A percentile compares a stretch with the other conserved stretches of the same genome.
phyloP scores from a whole-genome alignment of 2,797 vertebrate genomes.

The Apogon talboti region DNA sequence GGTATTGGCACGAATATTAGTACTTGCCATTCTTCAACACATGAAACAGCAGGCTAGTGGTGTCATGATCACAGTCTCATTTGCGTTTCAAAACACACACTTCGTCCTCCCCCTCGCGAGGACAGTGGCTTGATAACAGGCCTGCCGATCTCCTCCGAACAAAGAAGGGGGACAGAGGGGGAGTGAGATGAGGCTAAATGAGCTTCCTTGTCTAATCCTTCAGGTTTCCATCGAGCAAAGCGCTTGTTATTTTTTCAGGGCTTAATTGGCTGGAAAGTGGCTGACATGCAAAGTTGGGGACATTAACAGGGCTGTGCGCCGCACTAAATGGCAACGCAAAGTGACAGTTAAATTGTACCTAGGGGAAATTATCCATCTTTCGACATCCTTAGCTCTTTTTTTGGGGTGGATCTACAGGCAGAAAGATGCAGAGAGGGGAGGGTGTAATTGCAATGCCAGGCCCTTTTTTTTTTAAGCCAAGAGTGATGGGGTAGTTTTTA shows the following conservation, averaged over 20 bases:
- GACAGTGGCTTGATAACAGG: slow-evolving; percentile 95
- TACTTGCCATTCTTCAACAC: slow-evolving; percentile 37
- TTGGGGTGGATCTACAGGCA: slow-evolving; percentile 52
- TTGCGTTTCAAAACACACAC: slow-evolving; percentile 60
- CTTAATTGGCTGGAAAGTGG: slow-evolving; percentile 99
- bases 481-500: slow-evolving; percentile 82
- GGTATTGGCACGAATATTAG: slow-evolving; percentile 17
- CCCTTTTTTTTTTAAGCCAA: slow-evolving; percentile 82
- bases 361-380: slow-evolving; percentile 99
- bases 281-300: slow-evolving; percentile 99
- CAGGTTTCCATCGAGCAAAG: slow-evolving; percentile 95
- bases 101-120: slow-evolving; percentile 77
- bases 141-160: slow-evolving; percentile 93
- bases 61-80: slow-evolving; percentile 69
- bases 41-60: slow-evolving; percentile 51
- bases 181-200: slow-evolving; percentile 83
- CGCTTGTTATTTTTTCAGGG: slow-evolving; percentile 90
- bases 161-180: slow-evolving; percentile 88
- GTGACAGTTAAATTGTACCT: slow-evolving; percentile 99
- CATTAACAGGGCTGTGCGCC: slow-evolving; percentile 92
- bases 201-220: slow-evolving; percentile 99
- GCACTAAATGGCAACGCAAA: slow-evolving; percentile 97
- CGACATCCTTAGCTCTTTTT: slow-evolving; percentile 96
- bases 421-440: slow-evolving; percentile 46
- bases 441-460: slow-evolving; percentile 93